These are phyloP conservation scores for Paguma larvata DNA, from an alignment of 2,797 vertebrate genomes.

Conservation along the genomic window DNA sequence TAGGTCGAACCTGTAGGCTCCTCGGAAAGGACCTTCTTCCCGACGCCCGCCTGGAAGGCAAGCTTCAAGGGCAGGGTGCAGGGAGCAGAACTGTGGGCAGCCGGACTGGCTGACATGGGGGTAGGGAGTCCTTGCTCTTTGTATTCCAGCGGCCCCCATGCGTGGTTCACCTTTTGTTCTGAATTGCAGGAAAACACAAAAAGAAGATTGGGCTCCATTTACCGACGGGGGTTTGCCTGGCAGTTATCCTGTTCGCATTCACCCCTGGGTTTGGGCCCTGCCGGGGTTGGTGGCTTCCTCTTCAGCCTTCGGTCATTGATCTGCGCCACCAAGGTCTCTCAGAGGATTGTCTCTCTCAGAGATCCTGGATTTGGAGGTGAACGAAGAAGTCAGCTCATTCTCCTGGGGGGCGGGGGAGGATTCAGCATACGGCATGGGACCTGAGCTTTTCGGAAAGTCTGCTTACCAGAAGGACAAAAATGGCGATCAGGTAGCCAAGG, in stretches of 20 bases:
- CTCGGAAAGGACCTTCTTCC: background rate
- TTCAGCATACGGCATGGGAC: background rate
- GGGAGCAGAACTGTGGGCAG: background rate
- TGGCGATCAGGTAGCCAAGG: background rate
- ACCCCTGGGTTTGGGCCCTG: background rate
- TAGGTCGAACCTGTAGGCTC: background rate
- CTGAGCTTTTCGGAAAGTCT: background rate
- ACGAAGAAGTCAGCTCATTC: too few species aligned
- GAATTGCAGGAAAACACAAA: too few species aligned
- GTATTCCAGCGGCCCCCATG: background rate
- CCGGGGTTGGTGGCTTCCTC: background rate
- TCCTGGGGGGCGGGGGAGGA: background rate
- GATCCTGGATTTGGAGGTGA: background rate
- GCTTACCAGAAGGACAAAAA: background rate
- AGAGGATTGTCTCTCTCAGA: background rate
- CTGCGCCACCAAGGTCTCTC: background rate
- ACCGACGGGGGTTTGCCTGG: background rate
- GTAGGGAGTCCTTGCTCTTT: background rate
- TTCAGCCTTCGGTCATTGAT: background rate
- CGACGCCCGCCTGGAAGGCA: background rate
- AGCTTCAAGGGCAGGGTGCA: background rate
- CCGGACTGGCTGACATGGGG: too few species aligned
- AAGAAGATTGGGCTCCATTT: background rate
- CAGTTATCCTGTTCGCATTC: background rate
- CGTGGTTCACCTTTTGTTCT: background rate